A percentile compares a stretch with the other conserved stretches of the same genome.
Evolutionary conservation across 64 coral and sea anemone species (phyloP).

Genomic region (Porites australiensis): DNA sequence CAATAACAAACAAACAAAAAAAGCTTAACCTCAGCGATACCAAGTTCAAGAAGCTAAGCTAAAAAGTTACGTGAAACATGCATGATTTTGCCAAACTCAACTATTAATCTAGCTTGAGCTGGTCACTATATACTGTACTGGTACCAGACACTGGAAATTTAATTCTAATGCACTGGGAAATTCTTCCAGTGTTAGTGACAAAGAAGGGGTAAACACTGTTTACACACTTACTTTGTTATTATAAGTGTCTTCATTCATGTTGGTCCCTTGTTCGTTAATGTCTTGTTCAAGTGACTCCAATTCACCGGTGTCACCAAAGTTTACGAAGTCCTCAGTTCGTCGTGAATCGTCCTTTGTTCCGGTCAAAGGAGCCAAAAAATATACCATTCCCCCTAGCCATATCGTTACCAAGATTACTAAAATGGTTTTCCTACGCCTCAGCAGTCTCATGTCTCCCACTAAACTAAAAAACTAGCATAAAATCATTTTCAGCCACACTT

Average conservation of each 20-base stretch:
- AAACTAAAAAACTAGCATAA: constrained; percentile 52
- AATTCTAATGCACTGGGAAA: too few relatives aligned
- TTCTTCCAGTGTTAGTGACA: too few relatives aligned
- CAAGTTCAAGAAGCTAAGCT: too few relatives aligned
- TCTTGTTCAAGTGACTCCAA: not conserved
- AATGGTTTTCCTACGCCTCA: constrained; percentile 88
- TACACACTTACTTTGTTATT: constrained; percentile 30
- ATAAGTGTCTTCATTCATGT: constrained; percentile 28
- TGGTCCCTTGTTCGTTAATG: constrained; percentile 1
- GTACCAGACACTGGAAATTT: too few relatives aligned
- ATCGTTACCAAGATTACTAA: constrained; percentile 80
- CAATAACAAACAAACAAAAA: too few relatives aligned
- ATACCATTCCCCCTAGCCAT: constrained; percentile 88
- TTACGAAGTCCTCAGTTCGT: constrained; percentile 7
- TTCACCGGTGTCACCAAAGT: not conserved
- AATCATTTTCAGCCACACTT: constrained; percentile 31
- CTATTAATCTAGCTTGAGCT: too few relatives aligned
- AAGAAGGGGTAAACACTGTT: not conserved
- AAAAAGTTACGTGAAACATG: too few relatives aligned
- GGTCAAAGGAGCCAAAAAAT: constrained; percentile 70
- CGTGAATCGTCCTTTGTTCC: constrained; percentile 38
- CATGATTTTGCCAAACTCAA: too few relatives aligned
- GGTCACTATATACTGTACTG: too few relatives aligned
- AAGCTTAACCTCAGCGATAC: too few relatives aligned
- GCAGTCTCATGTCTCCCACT: constrained; percentile 72